A percentile compares a stretch with the other conserved stretches of the same genome.
Evolutionary conservation across 1,140 invertebrate genomes (phyloP).

Genomic region (Epicauta chinensis): DNA sequence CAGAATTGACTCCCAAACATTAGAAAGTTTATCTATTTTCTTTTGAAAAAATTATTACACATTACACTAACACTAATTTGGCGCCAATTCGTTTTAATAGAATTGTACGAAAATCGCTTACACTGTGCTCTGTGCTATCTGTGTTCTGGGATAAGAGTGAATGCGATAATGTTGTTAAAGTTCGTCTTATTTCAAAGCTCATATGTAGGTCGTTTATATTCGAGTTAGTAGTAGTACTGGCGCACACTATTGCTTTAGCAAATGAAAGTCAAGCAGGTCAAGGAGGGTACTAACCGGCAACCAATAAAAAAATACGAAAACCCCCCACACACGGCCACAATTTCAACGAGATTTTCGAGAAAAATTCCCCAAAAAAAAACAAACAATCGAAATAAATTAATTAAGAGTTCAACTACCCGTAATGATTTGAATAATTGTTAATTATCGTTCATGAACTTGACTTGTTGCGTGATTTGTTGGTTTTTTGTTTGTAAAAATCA

Average conservation of each 20-base stretch:
- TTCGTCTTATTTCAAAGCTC: conserved; percentile 43
- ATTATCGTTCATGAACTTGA: conserved; percentile 8
- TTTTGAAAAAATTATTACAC: too few species aligned
- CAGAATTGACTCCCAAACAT: too few species aligned
- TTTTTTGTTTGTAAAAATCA: too few species aligned
- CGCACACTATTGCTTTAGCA: conserved; percentile 20
- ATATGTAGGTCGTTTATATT: conserved; percentile 38
- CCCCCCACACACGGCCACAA: conserved; percentile 2
- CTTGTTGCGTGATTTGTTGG: too few species aligned
- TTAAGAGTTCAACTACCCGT: too few species aligned
- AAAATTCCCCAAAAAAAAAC: too few species aligned
- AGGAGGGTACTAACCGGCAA: conserved; percentile 24
- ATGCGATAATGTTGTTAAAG: conserved; percentile 40
- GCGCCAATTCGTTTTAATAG: not conserved
- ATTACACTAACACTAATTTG: not conserved
- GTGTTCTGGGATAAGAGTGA: conserved; percentile 26
- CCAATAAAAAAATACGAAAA: conserved; percentile 10
- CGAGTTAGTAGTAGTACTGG: conserved; percentile 17
- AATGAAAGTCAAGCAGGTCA: conserved; percentile 29
- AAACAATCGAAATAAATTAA: too few species aligned
- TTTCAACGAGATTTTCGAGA: not conserved
- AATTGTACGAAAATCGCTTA: conserved; percentile 25
- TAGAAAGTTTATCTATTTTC: too few species aligned
- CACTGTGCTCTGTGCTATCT: conserved; percentile 32
- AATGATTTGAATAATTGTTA: too few species aligned